A percentile compares a stretch with the other conserved stretches of the same genome.
These are phyloP conservation scores for Polypterus bichir DNA, from an alignment of 2,113 vertebrate genomes.

Conservation along the genomic window DNA sequence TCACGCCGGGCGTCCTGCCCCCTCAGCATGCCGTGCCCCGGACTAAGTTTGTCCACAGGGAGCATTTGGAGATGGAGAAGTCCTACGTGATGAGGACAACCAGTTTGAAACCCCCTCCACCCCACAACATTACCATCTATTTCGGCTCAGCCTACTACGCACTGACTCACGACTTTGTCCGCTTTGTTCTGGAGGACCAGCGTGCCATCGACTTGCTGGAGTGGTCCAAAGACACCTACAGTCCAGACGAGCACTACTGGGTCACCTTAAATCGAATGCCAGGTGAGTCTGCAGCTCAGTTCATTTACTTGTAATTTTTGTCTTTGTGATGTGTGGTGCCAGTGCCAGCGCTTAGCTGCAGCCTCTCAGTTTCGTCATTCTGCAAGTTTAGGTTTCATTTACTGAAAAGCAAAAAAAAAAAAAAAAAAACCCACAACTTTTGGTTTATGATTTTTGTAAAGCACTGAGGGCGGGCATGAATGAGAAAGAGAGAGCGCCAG, in stretches of 20 bases:
- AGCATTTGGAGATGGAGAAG: slow-evolving; percentile 7
- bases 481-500: no score
- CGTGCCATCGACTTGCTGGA: slow-evolving; percentile 28
- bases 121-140: slow-evolving; percentile 37
- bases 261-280: slow-evolving; percentile 47
- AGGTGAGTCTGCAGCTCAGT: slow-evolving; percentile 26
- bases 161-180: slow-evolving; percentile 21
- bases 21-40: neutral
- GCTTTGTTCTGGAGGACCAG: slow-evolving; percentile 24
- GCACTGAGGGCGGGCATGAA: no score
- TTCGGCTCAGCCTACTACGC: slow-evolving; percentile 40
- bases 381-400: no score
- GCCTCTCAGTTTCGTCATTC: neutral
- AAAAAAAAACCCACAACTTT: no score
- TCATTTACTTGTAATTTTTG: neutral
- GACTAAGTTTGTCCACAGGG: slow-evolving; percentile 29
- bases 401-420: no score
- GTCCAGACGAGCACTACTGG: slow-evolving; percentile 52
- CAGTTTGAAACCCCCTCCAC: slow-evolving; percentile 20
- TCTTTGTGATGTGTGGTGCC: neutral
- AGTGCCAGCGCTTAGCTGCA: neutral
- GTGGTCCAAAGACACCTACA: slow-evolving; percentile 44
- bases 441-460: no score
- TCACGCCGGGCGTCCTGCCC: slow-evolving; percentile 32
- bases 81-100: slow-evolving; percentile 24